These are phyloP conservation scores for Chorisops tibialis DNA, from an alignment of 2,888 invertebrate genomes.

Conservation along the genomic window DNA sequence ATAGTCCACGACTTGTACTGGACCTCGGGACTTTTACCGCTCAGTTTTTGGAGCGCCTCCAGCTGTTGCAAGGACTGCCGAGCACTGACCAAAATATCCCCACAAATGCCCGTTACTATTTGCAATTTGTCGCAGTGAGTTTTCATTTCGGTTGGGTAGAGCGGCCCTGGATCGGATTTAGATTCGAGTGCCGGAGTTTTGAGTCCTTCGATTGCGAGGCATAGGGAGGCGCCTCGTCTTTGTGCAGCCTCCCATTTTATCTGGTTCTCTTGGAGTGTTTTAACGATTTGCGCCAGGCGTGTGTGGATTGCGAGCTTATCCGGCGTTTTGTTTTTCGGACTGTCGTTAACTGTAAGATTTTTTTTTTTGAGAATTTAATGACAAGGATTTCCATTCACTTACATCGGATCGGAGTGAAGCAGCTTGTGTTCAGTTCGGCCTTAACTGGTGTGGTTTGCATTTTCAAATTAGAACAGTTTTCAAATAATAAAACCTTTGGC, in stretches of 20 bases:
- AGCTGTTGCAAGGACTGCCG: not conserved
- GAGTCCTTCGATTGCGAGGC: not conserved
- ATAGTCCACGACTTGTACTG: not conserved
- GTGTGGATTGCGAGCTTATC: no score
- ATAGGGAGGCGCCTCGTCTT: not conserved
- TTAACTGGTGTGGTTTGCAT: not conserved
- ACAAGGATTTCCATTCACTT: not conserved
- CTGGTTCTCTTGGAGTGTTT: not conserved
- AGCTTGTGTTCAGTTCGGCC: not conserved
- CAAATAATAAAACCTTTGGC: no score
- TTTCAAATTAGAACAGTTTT: no score
- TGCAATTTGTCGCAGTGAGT: not conserved
- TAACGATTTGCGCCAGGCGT: not conserved
- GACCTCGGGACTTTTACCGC: not conserved
- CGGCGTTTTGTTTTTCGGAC: no score
- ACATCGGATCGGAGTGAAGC: constrained; percentile 1
- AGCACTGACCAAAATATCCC: not conserved
- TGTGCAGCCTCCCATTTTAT: not conserved
- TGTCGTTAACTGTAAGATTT: no score
- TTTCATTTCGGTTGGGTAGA: not conserved
- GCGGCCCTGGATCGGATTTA: not conserved
- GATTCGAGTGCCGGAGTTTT: not conserved
- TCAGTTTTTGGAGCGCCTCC: not conserved
- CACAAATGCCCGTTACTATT: no score
- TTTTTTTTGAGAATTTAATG: not conserved